Evolutionary conservation across 2,797 vertebrate species (phyloP), one percentile per base, ranked within the genome.

Genomic region (Danionella dracula): DNA sequence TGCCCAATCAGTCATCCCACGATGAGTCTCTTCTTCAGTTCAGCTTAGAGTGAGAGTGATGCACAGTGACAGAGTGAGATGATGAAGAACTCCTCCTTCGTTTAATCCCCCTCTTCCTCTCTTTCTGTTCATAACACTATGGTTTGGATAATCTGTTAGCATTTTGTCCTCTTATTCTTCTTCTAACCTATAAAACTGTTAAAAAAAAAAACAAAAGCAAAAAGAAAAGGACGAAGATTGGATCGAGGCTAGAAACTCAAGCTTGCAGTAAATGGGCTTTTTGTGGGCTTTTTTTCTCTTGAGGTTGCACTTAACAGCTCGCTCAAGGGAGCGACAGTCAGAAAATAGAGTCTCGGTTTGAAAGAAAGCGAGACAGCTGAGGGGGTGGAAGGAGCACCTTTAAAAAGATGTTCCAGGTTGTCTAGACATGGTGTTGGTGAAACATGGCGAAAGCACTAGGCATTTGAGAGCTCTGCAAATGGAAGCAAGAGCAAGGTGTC

Each of bases 21-120:
- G 83, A 85, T 86, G 84, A 83, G 78, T 88, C 82, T 76, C 82
- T 84, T 80, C 76, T 78, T n/a, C n/a, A n/a, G 84, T 74, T 78
- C 76, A 87, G 86, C 86, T 77, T 76, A 66, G 79, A 81, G 85
- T 92, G 93, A 94, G 83, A 69, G 55, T 94, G 92, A 95, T 90
- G 84, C 68, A 82, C 78, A 72, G 82, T 78, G 93, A 93, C 92
- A 93, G 87, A 86, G 89, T 86, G 89, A 92, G 90, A 90, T 75
- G 84, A 89, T 88, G 87, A 91, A 90, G 86, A 92, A 93, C 90
- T 91, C 91, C 91, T 90, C 90, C 85, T 87, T 82, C 79, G 86
- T 92, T 91, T 87, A 88, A 81, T 85, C 83, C 49, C 7, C 79
- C 64, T 83, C 85, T 12, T 78, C 84, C 64, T 68, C 85, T 84